Evolutionary conservation across 2,113 vertebrate genomes (phyloP).

Genomic region (Gadus chalcogrammus): DNA sequence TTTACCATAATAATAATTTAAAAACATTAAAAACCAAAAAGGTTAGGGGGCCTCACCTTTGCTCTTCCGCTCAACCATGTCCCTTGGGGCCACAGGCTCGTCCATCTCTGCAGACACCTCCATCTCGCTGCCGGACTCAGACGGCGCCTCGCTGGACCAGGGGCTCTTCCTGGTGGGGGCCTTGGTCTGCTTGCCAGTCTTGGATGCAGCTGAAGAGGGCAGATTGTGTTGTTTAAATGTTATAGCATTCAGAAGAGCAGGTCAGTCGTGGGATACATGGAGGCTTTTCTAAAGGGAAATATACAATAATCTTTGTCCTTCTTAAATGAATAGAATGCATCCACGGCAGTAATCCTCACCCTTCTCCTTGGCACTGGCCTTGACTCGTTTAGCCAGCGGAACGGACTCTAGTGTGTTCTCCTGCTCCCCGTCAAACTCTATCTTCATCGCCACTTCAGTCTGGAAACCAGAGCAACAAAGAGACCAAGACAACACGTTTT

Average conservation of each 20-base stretch:
- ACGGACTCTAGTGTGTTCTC: conserved; percentile 57
- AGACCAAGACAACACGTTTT: too few relatives aligned
- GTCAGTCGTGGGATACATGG: background rate
- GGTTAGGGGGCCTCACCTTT: conserved; percentile 54
- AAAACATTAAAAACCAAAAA: background rate
- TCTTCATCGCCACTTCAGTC: conserved; percentile 73
- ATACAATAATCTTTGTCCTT: too few relatives aligned
- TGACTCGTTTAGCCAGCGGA: conserved; percentile 75
- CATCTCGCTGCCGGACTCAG: conserved; percentile 52
- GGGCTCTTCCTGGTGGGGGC: conserved; percentile 73
- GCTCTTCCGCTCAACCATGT: conserved; percentile 59
- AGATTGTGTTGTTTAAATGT: background rate
- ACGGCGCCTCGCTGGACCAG: conserved; percentile 74
- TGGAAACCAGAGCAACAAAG: conserved; percentile 17
- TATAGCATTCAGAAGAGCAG: background rate
- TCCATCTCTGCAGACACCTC: conserved; percentile 54
- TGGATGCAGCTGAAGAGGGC: conserved; percentile 48
- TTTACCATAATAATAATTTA: background rate
- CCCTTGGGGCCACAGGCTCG: conserved; percentile 65
- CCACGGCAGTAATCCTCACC: conserved; percentile 33
- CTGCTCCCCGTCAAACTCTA: conserved; percentile 74
- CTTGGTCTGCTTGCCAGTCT: conserved; percentile 80
- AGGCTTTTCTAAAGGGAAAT: too few relatives aligned
- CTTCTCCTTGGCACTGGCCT: conserved; percentile 69
- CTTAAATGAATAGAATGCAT: too few relatives aligned